Conservation (phyloP, 2,888 invertebrate species). For the Notodonta dromedarius region DNA sequence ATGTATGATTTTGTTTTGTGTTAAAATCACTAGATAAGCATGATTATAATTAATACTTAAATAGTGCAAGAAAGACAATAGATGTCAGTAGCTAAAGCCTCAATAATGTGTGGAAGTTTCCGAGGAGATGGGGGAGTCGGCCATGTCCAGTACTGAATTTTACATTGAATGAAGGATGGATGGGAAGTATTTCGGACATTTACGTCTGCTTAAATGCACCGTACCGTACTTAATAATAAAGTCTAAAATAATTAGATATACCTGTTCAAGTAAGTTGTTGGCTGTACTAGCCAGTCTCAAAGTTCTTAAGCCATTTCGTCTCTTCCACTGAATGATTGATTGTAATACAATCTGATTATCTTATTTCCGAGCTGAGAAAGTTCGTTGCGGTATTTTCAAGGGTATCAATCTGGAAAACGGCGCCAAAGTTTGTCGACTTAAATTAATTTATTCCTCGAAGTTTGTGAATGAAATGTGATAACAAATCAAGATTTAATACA, state of each 20-base stretch:
- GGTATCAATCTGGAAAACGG: constrained; percentile 14
- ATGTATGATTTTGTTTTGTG: too few species aligned
- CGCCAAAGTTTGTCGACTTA: constrained; percentile 6
- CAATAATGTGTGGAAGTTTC: too few species aligned
- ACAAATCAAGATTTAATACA: not conserved
- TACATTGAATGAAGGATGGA: too few species aligned
- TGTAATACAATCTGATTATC: constrained; percentile 26
- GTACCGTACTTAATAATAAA: too few species aligned
- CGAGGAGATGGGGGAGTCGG: too few species aligned
- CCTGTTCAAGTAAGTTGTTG: constrained; percentile 1
- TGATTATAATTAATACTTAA: too few species aligned
- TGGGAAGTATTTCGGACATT: too few species aligned
- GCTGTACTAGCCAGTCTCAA: constrained; percentile 16
- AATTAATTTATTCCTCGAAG: not conserved
- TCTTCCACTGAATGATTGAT: constrained; percentile 32
- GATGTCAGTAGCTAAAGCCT: too few species aligned
- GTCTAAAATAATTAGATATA: not conserved
- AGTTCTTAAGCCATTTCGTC: constrained; percentile 29
- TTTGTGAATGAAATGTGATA: constrained; percentile 1
- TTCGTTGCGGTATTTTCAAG: constrained; percentile 16
- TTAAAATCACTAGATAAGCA: too few species aligned
- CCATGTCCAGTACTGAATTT: too few species aligned
- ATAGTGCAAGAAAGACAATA: too few species aligned
- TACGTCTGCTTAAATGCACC: too few species aligned
- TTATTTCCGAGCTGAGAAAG: constrained; percentile 17